phyloP scores from a whole-genome alignment of 2,797 vertebrate genomes.

The Notolabrus celidotus region DNA sequence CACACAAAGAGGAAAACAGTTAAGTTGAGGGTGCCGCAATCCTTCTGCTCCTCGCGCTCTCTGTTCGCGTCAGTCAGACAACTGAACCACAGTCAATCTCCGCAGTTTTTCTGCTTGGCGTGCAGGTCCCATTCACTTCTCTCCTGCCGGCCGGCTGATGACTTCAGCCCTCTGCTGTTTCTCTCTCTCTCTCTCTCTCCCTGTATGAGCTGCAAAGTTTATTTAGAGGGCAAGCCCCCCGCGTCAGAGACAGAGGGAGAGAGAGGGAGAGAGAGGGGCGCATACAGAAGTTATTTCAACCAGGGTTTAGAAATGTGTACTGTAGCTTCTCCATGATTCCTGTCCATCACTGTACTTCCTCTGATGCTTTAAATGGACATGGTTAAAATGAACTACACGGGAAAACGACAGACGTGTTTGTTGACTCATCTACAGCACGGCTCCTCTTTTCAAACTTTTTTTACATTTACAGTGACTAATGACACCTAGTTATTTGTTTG shows the following conservation, averaged over 20 bases:
- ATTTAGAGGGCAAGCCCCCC: constrained; percentile 86
- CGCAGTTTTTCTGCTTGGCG: constrained; percentile 74
- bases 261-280: constrained; percentile 35
- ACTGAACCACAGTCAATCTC: constrained; percentile 62
- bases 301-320: constrained; percentile 36
- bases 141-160: constrained; percentile 81
- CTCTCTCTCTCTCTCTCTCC: constrained; percentile 59
- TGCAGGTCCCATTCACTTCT: constrained; percentile 79
- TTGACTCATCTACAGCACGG: no score
- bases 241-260: constrained; percentile 57
- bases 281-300: constrained; percentile 48
- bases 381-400: background rate
- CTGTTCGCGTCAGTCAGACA: background rate
- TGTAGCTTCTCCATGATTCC: constrained; percentile 31
- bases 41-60: constrained; percentile 21
- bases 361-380: constrained; percentile 5
- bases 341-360: constrained; percentile 20
- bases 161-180: constrained; percentile 82
- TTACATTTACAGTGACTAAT: no score
- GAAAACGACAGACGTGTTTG: background rate
- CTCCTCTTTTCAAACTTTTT: no score
- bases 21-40: constrained; percentile 27
- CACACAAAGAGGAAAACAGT: background rate
- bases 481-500: background rate
- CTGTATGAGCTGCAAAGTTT: constrained; percentile 74